Conservation (phyloP, 2,797 vertebrate genomes). For the Gymnothorax reevesii region DNA sequence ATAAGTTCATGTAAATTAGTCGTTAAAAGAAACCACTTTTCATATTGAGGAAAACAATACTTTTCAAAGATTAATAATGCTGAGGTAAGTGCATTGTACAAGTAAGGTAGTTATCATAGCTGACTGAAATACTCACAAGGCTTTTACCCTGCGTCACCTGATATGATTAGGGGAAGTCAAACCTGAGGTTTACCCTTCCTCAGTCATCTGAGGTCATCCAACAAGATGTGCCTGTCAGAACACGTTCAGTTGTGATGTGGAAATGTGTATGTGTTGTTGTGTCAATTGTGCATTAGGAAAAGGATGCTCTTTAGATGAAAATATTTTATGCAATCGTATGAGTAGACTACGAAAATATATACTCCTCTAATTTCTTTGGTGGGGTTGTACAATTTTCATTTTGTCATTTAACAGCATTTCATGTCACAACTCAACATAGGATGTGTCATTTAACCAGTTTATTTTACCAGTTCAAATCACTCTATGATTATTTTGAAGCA, state of each 20-base stretch:
- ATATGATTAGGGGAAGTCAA: not conserved
- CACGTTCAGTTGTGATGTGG: no score
- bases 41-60: not conserved
- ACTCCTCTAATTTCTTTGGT: not conserved
- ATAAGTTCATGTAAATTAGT: not conserved
- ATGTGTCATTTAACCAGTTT: not conserved
- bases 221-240: no score
- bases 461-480: not conserved
- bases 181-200: not conserved
- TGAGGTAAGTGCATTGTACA: not conserved
- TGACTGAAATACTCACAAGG: not conserved
- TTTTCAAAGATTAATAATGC: not conserved
- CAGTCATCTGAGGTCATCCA: no score
- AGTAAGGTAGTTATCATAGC: not conserved
- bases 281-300: no score
- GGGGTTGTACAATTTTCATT: not conserved
- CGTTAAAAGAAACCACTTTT: not conserved
- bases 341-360: not conserved
- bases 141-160: not conserved
- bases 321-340: no score
- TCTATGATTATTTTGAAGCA: not conserved
- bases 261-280: no score
- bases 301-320: no score
- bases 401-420: not conserved
- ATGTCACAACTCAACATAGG: not conserved